Evolutionary conservation across 2,888 invertebrate species (phyloP).

Genomic region (Dinocampus coccinellae): DNA sequence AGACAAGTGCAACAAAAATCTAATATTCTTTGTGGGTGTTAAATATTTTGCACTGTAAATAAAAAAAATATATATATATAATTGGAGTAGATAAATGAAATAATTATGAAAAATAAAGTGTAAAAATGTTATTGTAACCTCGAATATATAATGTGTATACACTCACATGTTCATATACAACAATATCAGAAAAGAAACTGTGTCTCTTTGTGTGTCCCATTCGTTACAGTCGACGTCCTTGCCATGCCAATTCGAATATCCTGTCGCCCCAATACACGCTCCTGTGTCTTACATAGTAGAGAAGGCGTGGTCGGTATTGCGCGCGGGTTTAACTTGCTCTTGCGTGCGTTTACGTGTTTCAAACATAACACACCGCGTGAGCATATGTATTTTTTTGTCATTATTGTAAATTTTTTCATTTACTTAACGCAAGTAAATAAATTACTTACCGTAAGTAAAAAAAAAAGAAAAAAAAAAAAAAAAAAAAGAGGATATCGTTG

Average conservation of each 20-base stretch:
- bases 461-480: too few relatives aligned
- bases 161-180: neutral
- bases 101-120: neutral
- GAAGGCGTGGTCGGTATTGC: slow-evolving; percentile 61
- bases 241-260: slow-evolving; percentile 62
- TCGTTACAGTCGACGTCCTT: slow-evolving; percentile 62
- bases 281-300: slow-evolving; percentile 55
- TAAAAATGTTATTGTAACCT: neutral
- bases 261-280: slow-evolving; percentile 51
- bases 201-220: slow-evolving; percentile 44
- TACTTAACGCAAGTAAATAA: too few relatives aligned
- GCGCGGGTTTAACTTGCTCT: neutral
- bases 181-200: slow-evolving; percentile 9
- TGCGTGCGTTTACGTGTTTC: slow-evolving; percentile 11
- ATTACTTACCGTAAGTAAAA: too few relatives aligned
- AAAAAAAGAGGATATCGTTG: too few relatives aligned
- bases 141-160: neutral
- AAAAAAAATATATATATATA: neutral
- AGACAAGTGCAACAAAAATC: neutral
- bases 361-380: too few relatives aligned
- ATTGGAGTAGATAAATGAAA: neutral
- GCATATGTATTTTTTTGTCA: too few relatives aligned
- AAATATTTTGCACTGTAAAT: neutral
- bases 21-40: too few relatives aligned
- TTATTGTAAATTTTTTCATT: too few relatives aligned